Evolutionary conservation across 92 coral and sea anemone genomes (phyloP), one percentile per base, ranked within the genome.

Genomic region (Bergia puertoricense): DNA sequence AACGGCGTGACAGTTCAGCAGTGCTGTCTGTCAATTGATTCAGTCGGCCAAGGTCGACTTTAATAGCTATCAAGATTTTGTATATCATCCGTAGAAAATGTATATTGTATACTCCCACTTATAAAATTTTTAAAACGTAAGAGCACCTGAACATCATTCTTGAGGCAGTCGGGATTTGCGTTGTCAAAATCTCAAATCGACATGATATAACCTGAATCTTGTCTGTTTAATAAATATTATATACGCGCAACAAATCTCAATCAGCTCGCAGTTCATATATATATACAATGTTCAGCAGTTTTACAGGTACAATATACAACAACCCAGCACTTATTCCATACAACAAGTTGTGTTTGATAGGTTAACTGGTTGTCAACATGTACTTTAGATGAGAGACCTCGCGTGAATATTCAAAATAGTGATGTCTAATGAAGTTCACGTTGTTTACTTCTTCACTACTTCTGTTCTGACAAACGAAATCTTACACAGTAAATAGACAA

Each of bases 1-100:
- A 44, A 36, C 66, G 45, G 76, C 86, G 86, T 83, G 86, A 83
- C 86, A 36, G 38, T 45, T 30, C 56, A 22, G 20, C 68, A 37
- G 38, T 8, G 42, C 20, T 30, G 18, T 15, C 46, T 18, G 77
- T 39, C 11, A 74, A 38, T 16, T 37, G 77, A 37, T 41, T 73
- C 43, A 36, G 76, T 72, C 44, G 0, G 78, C 22, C 78, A 30
- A 37, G 22, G 22, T 38, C 20, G 16, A 20, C 39, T 10, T 37
- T 23, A 42, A 76, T 41, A 11, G 9, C 54, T 22, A 23, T 20
- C 80, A 76, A 76, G 80, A 65, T 62, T 66, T 43, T 30, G 73
- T 65, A 20, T 42, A 16, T 44, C 43, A 18, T 65, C 86, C 11
- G 7, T 1, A 81, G 74, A 51, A 62, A 44, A 14, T 81, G 8